These are phyloP conservation scores for Troides aeacus DNA, from an alignment of 2,888 invertebrate species.

Conservation along the genomic window DNA sequence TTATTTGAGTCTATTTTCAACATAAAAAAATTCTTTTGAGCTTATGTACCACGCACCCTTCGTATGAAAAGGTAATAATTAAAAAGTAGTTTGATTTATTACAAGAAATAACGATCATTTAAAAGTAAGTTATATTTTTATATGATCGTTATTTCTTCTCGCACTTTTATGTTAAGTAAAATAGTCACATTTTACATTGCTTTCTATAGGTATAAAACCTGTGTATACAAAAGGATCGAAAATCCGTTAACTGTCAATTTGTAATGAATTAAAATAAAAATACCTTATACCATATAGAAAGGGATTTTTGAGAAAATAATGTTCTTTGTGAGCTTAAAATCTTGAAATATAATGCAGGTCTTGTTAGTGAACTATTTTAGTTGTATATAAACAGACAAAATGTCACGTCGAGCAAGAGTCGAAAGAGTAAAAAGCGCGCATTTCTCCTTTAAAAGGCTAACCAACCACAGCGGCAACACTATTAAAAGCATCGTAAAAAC, in stretches of 20 bases:
- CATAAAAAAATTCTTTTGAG: no score
- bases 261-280: background rate
- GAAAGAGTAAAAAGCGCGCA: slow-evolving; percentile 30
- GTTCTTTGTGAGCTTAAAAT: no score
- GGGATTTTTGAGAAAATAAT: no score
- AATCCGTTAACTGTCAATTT: no score
- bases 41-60: background rate
- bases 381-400: background rate
- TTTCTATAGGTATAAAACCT: no score
- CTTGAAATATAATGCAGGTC: no score
- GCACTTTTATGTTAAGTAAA: background rate
- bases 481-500: slow-evolving; percentile 65
- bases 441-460: slow-evolving; percentile 39
- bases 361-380: background rate
- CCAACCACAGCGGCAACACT: slow-evolving; percentile 56
- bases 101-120: background rate
- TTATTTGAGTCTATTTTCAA: no score
- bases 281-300: no score
- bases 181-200: background rate
- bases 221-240: no score
- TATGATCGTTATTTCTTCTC: background rate
- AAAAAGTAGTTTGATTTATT: background rate
- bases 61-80: background rate
- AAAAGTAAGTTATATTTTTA: background rate
- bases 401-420: slow-evolving; percentile 1